phyloP scores from a whole-genome alignment of 2,888 invertebrate species.

The Pardosa pseudoannulata region DNA sequence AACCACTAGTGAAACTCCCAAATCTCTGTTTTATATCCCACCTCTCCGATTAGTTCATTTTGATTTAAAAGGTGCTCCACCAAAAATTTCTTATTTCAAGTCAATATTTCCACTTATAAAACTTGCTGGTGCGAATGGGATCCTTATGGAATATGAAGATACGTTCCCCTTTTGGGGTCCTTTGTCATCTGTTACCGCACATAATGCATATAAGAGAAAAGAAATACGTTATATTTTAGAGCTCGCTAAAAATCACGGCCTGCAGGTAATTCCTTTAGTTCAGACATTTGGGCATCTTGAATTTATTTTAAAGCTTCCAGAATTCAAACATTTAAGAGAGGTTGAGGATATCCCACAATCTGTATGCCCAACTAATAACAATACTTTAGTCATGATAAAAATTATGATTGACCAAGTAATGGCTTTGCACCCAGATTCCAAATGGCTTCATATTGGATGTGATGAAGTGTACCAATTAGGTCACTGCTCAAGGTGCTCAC shows the following conservation, averaged over 20 bases:
- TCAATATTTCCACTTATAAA: conserved; percentile 72
- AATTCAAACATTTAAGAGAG: conserved; percentile 84
- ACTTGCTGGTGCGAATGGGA: conserved; percentile 75
- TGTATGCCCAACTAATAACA: conserved; percentile 79
- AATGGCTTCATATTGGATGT: conserved; percentile 84
- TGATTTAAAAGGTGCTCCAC: conserved; percentile 74
- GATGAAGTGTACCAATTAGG: conserved; percentile 87
- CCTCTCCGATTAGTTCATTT: conserved; percentile 74
- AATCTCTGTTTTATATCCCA: conserved; percentile 66
- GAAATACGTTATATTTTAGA: conserved; percentile 76
- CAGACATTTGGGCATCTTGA: conserved; percentile 81
- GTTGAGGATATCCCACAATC: conserved; percentile 82
- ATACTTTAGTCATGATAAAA: conserved; percentile 76
- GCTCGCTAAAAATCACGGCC: conserved; percentile 76
- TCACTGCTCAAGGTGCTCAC: conserved; percentile 81
- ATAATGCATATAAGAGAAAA: conserved; percentile 78
- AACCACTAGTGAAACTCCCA: conserved; percentile 6
- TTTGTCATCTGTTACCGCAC: conserved; percentile 78
- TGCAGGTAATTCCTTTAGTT: conserved; percentile 81
- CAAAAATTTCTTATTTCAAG: conserved; percentile 71
- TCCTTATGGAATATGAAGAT: conserved; percentile 83
- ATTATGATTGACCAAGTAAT: conserved; percentile 77
- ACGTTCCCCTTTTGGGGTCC: conserved; percentile 81
- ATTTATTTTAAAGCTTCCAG: conserved; percentile 86
- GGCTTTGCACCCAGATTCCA: conserved; percentile 73